Percentiles rank a stretch among this genome's conserved stretches.
Evolutionary conservation across 2,113 vertebrate genomes (phyloP).

Genomic region (Butastur rufipennis): DNA sequence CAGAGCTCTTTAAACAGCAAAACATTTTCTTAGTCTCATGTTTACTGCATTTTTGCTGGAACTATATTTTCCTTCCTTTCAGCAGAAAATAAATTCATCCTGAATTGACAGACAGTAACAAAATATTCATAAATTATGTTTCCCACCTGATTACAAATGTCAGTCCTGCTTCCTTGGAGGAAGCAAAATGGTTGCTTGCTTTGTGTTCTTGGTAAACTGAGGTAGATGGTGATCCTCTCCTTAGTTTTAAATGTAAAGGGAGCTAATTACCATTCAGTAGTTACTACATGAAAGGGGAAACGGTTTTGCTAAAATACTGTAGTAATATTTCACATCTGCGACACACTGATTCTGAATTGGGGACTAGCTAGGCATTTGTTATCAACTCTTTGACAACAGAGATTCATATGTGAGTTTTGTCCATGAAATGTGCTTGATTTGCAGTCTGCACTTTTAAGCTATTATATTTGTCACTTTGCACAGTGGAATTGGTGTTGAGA

Average conservation of each 20-base stretch:
- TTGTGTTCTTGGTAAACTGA: background rate
- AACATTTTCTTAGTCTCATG: background rate
- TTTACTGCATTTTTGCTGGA: background rate
- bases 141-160: constrained; percentile 24
- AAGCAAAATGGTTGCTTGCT: background rate
- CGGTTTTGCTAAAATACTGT: background rate
- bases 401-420: background rate
- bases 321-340: background rate
- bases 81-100: constrained; percentile 8
- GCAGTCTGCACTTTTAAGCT: background rate
- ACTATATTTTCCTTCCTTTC: background rate
- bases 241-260: constrained; percentile 9
- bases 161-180: background rate
- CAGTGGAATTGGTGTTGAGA: background rate
- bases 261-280: background rate
- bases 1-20: background rate
- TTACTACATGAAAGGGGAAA: background rate
- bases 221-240: background rate
- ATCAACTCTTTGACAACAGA: background rate
- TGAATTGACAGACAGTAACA: constrained; percentile 18
- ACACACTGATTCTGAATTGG: background rate
- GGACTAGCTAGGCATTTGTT: background rate
- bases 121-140: constrained; percentile 4
- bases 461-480: background rate
- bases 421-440: background rate